Evolutionary conservation across 1,140 invertebrate genomes (phyloP).

Genomic region (Drosophila tsacasi): DNA sequence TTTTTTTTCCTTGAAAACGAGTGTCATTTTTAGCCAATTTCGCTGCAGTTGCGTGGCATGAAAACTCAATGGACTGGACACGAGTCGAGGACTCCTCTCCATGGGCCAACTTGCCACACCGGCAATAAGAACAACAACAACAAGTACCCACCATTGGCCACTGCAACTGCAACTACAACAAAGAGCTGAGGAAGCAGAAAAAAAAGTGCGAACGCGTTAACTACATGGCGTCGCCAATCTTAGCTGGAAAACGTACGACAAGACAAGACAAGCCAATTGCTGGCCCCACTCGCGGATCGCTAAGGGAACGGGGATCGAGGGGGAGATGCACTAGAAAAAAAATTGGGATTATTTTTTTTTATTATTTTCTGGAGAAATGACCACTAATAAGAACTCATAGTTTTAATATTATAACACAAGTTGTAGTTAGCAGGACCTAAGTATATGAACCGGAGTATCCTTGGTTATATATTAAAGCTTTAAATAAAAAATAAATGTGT

Average conservation of each 20-base stretch:
- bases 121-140: constrained; percentile 1
- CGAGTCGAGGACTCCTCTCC: constrained; percentile 49
- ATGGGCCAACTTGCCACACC: constrained; percentile 45
- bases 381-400: no score
- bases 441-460: neutral
- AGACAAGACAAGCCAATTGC: constrained; percentile 82
- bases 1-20: constrained; percentile 60
- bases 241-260: constrained; percentile 82
- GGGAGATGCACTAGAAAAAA: constrained; percentile 4
- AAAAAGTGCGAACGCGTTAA: constrained; percentile 81
- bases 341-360: neutral
- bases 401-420: neutral
- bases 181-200: constrained; percentile 39
- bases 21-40: constrained; percentile 83
- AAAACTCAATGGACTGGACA: constrained; percentile 82
- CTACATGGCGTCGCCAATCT: constrained; percentile 82
- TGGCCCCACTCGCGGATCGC: constrained; percentile 38
- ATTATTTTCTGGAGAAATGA: neutral
- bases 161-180: constrained; percentile 22
- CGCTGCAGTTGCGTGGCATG: constrained; percentile 80
- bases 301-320: constrained; percentile 14
- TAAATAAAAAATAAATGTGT: no score
- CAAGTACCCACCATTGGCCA: neutral
- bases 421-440: neutral
- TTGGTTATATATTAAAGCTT: no score